phyloP scores from a whole-genome alignment of 1,140 invertebrate species.

The Drosophila paulistorum region DNA sequence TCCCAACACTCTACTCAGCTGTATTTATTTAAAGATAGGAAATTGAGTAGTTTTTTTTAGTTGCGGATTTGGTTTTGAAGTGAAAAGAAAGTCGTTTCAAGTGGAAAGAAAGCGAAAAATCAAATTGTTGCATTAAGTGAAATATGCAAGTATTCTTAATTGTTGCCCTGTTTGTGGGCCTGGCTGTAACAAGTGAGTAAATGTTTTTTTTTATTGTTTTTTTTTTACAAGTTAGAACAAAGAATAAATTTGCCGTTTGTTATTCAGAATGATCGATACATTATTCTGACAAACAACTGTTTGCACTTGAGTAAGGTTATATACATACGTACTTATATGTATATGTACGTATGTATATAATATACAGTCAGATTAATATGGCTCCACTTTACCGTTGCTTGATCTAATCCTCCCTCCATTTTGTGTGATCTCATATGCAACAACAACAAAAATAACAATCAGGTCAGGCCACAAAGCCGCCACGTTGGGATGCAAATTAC shows the following conservation, averaged over 20 bases:
- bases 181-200: conserved; percentile 60
- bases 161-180: conserved; percentile 46
- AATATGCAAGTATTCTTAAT: conserved; percentile 58
- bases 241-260: conserved; percentile 9
- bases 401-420: conserved; percentile 18
- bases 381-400: conserved; percentile 58
- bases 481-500: conserved; percentile 88
- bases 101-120: conserved; percentile 1
- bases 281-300: not conserved
- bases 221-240: conserved; percentile 30
- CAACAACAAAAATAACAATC: not conserved
- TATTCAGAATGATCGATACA: conserved; percentile 9
- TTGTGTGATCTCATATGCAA: conserved; percentile 19
- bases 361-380: conserved; percentile 46
- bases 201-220: not conserved
- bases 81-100: not conserved
- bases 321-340: not conserved
- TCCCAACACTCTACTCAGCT: too few species aligned
- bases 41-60: too few species aligned
- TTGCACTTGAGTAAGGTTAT: not conserved
- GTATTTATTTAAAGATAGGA: too few species aligned
- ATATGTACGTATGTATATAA: conserved; percentile 18
- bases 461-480: conserved; percentile 83
- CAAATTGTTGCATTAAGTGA: not conserved
- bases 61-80: too few species aligned